Base-by-base conservation (phyloP, 2,888 invertebrate species). In the Agriopis marginaria region DNA sequence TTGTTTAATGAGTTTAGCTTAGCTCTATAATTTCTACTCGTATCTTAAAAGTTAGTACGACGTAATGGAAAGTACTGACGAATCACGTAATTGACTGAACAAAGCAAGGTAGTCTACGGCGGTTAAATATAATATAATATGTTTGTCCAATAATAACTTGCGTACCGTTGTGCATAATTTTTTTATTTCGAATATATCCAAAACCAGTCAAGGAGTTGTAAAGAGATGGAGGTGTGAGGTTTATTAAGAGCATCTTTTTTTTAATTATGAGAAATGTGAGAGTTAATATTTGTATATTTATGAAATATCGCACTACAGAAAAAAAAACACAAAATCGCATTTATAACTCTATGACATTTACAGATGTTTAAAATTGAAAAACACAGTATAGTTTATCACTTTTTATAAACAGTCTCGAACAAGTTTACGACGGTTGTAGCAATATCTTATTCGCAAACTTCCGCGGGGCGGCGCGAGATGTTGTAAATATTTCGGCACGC, bases 401-500 rank as follows among this genome's bases (percentile, higher is more conserved):
- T 79, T 77, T 77, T 77, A 78, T 75, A 75, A 76, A 78, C 77
- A 75, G 77, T 74, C 80, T 75, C 73, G 70, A 74, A 78, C 72
- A 79, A 76, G 79, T 82, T 83, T 82, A 81, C 76, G 82, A 79
- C 68, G 67, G 69, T 74, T 78, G 73, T 76, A 77, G 73, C 75
- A 75, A 81, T 80, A 82, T 82, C 68, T 80, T 83, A 79, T 81
- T 82, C 74, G 76, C 77, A 71, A 80, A 78, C 76, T 81, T 82
- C 77, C 75, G 76, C 68, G 76, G 73, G 74, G 66, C 68, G 61
- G 42, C 61, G 78, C 69, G 17, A 50, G 61, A 51, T 39, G 68
- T 68, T 77, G 77, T 87, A 82, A 85, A 87, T 77, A 78, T 82
- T 82, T 86, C 84, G 75, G 77, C 83, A 81, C 79, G 72, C 75